Conservation (phyloP, 2,797 vertebrate species). For the Orientallactaga sibirica region DNA sequence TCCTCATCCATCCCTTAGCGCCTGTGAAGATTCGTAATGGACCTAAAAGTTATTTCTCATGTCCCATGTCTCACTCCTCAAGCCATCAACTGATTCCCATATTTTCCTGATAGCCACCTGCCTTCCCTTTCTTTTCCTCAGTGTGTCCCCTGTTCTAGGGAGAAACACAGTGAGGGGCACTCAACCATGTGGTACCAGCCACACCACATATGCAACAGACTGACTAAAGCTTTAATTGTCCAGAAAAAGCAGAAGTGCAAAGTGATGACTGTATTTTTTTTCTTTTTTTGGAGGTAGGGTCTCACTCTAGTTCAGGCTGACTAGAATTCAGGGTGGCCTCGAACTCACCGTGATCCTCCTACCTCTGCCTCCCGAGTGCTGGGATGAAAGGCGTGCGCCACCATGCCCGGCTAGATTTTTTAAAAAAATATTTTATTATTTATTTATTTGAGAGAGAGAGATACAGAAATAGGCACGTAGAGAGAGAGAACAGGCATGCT, state of each 20-base stretch:
- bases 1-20: background rate
- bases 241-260: background rate
- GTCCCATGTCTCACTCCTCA: background rate
- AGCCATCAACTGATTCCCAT: fast-evolving
- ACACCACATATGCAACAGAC: fast-evolving
- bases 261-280: background rate
- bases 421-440: too few relatives aligned
- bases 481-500: too few relatives aligned
- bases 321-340: too few relatives aligned
- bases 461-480: too few relatives aligned
- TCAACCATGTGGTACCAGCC: fast-evolving
- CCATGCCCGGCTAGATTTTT: too few relatives aligned
- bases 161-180: background rate
- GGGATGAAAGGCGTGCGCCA: too few relatives aligned
- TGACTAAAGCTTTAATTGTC: background rate
- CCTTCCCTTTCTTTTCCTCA: background rate
- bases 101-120: background rate
- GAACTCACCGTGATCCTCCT: too few relatives aligned
- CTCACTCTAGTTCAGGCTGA: too few relatives aligned
- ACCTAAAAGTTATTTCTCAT: background rate
- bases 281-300: background rate
- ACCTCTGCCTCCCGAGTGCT: too few relatives aligned
- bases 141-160: background rate
- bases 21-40: background rate
- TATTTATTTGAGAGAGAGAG: too few relatives aligned